Evolutionary conservation across 2,888 invertebrate species (phyloP).

Genomic region (Andrena flavipes): DNA sequence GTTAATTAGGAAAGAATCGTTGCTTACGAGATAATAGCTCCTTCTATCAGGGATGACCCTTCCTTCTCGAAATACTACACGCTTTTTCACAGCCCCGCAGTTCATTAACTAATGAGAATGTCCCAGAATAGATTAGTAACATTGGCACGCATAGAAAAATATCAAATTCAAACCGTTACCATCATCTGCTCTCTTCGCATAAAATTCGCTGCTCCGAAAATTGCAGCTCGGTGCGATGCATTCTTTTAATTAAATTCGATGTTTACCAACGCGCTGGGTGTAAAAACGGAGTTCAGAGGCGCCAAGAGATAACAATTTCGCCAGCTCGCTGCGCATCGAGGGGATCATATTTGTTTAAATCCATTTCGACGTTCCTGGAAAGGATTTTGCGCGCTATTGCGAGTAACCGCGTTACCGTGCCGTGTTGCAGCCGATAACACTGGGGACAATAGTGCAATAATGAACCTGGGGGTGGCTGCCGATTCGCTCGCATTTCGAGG

Average conservation of each 20-base stretch:
- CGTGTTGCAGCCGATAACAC: constrained; percentile 32
- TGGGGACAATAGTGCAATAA: constrained; percentile 45
- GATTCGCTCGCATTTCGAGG: constrained; percentile 25
- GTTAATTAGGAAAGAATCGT: no score
- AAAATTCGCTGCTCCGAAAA: no score
- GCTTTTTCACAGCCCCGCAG: no score
- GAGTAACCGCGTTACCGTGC: constrained; percentile 35
- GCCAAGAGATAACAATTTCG: neutral
- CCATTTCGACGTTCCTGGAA: constrained; percentile 20
- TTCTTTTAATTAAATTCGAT: neutral
- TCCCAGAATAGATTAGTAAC: no score
- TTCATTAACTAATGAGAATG: no score
- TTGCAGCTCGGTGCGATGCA: neutral
- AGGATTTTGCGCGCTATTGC: constrained; percentile 20
- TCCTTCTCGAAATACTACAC: no score
- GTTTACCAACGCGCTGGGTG: constrained; percentile 4
- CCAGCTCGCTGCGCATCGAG: neutral
- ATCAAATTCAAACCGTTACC: no score
- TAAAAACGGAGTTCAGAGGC: neutral
- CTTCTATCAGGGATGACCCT: no score
- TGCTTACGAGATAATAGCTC: no score
- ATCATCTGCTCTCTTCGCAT: no score
- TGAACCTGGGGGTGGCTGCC: constrained; percentile 29
- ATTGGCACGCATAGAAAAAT: no score
- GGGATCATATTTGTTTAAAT: constrained; percentile 41